Conservation (phyloP, 1,140 invertebrate species). For the Cotesia vestalis region DNA sequence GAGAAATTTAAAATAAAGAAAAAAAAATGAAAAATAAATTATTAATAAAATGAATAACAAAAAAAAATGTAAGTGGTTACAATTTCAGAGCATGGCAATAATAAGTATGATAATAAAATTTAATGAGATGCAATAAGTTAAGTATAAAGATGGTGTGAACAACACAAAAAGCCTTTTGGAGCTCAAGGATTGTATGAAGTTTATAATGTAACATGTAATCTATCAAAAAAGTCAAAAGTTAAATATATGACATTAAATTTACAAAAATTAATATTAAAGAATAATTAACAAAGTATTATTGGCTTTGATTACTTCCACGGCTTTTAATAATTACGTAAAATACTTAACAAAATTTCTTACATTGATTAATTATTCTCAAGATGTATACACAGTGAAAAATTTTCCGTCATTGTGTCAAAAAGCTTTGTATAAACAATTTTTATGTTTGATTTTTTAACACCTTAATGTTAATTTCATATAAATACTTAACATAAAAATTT, state of each 20-base stretch:
- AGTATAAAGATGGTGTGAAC: neutral
- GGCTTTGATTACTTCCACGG: constrained; percentile 31
- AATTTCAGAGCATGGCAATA: constrained; percentile 7
- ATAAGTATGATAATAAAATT: constrained; percentile 14
- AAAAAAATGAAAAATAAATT: constrained; percentile 15
- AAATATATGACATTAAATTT: constrained; percentile 10
- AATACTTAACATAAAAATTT: no score
- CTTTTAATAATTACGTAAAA: constrained; percentile 17
- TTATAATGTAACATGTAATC: neutral
- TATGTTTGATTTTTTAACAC: no score
- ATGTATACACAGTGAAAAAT: constrained; percentile 24
- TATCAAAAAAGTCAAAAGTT: constrained; percentile 9
- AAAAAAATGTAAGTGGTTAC: constrained; percentile 17
- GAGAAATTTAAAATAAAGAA: constrained; percentile 5
- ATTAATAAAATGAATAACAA: no score
- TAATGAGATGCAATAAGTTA: constrained; percentile 8
- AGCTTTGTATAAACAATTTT: no score
- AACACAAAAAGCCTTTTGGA: constrained; percentile 11
- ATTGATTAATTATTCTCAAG: constrained; percentile 27
- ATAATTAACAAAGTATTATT: constrained; percentile 22
- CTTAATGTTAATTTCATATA: no score
- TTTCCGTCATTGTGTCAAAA: neutral
- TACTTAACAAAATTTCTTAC: neutral
- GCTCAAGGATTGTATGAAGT: constrained; percentile 24
- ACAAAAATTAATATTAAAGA: constrained; percentile 13